phyloP scores from a whole-genome alignment of 2,113 vertebrate species.

The Chlamydotis undulata region DNA sequence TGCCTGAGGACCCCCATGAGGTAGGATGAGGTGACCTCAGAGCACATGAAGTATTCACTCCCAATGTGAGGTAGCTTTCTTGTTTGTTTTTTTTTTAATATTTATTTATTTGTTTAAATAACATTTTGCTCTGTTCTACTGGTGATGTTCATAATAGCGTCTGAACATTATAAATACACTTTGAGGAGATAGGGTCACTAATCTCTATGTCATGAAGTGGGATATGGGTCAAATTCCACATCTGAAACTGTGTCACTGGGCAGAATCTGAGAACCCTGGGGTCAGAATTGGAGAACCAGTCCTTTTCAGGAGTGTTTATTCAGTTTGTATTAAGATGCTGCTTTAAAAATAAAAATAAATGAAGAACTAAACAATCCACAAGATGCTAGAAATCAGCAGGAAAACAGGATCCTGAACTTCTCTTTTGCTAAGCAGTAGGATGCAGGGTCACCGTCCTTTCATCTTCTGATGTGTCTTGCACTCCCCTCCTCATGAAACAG shows the following conservation, averaged over 20 bases:
- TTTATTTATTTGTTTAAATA: neutral
- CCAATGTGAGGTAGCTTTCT: neutral
- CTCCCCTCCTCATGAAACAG: neutral
- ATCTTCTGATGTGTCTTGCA: neutral
- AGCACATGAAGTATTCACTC: neutral
- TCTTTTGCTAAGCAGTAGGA: neutral
- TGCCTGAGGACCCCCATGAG: neutral
- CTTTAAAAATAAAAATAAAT: neutral
- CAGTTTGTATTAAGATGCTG: neutral
- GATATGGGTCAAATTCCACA: neutral
- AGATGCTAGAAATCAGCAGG: neutral
- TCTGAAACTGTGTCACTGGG: neutral
- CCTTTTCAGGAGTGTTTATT: neutral
- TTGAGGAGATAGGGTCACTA: neutral
- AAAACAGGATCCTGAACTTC: neutral
- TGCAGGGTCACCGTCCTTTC: neutral
- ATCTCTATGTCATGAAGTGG: neutral
- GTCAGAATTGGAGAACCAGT: neutral
- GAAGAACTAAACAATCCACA: neutral
- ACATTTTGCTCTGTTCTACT: neutral
- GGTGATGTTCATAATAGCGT: neutral
- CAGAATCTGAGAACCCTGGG: neutral
- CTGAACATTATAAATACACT: neutral
- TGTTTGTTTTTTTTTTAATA: neutral
- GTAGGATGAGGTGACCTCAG: neutral